These are phyloP conservation scores for Stegodyphus mimosarum DNA, from an alignment of 1,140 invertebrate genomes.

Conservation along the genomic window DNA sequence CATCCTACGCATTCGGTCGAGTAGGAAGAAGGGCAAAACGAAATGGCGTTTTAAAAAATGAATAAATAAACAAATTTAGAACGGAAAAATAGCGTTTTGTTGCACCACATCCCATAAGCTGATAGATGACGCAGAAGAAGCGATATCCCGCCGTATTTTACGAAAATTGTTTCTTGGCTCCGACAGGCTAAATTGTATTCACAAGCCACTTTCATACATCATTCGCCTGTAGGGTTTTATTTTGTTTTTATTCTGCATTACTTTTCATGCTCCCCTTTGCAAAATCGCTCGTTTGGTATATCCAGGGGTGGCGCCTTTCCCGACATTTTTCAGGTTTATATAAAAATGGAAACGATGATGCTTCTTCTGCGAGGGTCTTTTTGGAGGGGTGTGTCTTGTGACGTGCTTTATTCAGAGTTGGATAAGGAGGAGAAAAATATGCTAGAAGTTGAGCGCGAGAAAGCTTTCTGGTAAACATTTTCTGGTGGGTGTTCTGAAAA, in stretches of 20 bases:
- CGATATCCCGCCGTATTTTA: slow-evolving; percentile 37
- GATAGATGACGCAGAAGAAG: slow-evolving; percentile 51
- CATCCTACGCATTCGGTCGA: not conserved
- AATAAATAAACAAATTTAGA: slow-evolving; percentile 43
- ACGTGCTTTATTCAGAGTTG: slow-evolving; percentile 11
- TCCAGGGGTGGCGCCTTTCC: not conserved
- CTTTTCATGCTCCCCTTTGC: slow-evolving; percentile 4
- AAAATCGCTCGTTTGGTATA: slow-evolving; percentile 32
- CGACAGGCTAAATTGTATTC: slow-evolving; percentile 57
- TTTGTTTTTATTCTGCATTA: slow-evolving; percentile 14
- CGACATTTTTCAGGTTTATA: slow-evolving; percentile 5
- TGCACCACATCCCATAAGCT: slow-evolving; percentile 41
- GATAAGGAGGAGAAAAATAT: too few relatives aligned
- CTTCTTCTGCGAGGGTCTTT: not conserved
- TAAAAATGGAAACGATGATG: not conserved
- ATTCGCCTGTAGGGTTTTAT: slow-evolving; percentile 21
- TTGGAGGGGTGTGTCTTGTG: slow-evolving; percentile 4
- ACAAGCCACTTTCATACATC: slow-evolving; percentile 56
- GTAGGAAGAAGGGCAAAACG: slow-evolving; percentile 1
- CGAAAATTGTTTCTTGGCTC: slow-evolving; percentile 54
- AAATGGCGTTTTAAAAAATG: slow-evolving; percentile 47
- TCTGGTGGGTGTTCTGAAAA: not conserved
- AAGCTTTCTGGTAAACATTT: too few relatives aligned
- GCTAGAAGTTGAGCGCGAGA: too few relatives aligned
- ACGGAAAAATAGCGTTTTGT: slow-evolving; percentile 38